Percentiles rank a stretch among this genome's conserved stretches.
phyloP scores from a whole-genome alignment of 2,888 invertebrate genomes.

The Escarpia spicata region DNA sequence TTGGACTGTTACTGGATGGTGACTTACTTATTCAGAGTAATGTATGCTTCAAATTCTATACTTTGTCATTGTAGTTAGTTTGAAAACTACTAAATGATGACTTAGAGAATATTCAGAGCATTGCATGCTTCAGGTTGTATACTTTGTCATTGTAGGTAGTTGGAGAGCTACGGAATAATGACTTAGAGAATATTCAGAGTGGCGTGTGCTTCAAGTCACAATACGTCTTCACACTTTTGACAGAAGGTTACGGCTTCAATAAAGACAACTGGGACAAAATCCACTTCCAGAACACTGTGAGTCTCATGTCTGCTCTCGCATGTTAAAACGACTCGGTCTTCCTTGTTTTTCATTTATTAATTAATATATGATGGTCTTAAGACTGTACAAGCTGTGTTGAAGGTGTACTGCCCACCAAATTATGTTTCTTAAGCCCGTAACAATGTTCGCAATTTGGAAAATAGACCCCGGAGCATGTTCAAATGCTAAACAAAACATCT shows the following conservation, averaged over 20 bases:
- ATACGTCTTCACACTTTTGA: conserved; percentile 61
- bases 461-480: too few species aligned
- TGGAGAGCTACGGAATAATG: background rate
- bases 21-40: background rate
- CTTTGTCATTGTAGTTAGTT: background rate
- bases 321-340: background rate
- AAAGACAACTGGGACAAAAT: conserved; percentile 60
- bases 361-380: too few species aligned
- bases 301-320: background rate
- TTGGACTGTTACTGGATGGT: background rate
- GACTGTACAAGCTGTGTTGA: too few species aligned
- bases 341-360: too few species aligned
- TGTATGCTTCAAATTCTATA: background rate
- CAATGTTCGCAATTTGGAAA: too few species aligned
- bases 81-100: background rate
- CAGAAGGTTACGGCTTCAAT: conserved; percentile 64
- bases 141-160: background rate
- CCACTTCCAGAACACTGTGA: conserved; percentile 48
- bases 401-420: too few species aligned
- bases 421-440: too few species aligned
- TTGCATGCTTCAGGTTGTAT: background rate
- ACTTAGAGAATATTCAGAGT: conserved; percentile 57
- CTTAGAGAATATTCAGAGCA: background rate
- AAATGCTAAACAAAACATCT: too few species aligned
- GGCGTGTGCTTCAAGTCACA: conserved; percentile 59